Evolutionary conservation across 53 echinoderm and acorn worm species (phyloP).

Genomic region (Patiria pectinifera): DNA sequence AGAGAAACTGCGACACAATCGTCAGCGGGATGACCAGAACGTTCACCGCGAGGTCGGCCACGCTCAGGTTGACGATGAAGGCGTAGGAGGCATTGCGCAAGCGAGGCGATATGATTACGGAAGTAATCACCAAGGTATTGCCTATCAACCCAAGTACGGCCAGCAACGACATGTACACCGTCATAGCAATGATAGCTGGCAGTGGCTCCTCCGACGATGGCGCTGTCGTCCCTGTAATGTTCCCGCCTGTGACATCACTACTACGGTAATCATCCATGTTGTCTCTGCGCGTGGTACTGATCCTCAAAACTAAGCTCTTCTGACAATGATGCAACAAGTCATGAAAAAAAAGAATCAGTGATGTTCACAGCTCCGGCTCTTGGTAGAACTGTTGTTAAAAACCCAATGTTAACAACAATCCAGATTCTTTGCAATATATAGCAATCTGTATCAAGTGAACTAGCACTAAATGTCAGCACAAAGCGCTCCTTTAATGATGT

Average conservation of each 20-base stretch:
- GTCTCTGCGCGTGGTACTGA: background rate
- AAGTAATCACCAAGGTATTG: constrained; percentile 71
- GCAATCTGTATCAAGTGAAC: too few relatives aligned
- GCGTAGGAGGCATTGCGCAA: constrained; percentile 71
- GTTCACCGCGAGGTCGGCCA: constrained; percentile 75
- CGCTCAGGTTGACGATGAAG: constrained; percentile 75
- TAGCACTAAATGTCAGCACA: too few relatives aligned
- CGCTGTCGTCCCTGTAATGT: background rate
- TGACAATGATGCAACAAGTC: background rate
- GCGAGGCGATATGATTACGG: constrained; percentile 71
- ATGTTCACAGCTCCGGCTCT: too few relatives aligned
- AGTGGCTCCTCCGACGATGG: background rate
- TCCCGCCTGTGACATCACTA: background rate
- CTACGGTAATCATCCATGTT: background rate
- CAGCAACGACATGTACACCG: constrained; percentile 48
- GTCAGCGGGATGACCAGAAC: constrained; percentile 65
- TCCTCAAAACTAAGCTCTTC: background rate
- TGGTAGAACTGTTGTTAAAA: too few relatives aligned
- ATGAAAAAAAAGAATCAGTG: too few relatives aligned
- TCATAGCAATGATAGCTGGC: constrained; percentile 34
- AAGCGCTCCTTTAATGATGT: too few relatives aligned
- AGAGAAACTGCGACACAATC: constrained; percentile 51
- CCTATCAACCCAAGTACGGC: constrained; percentile 77
- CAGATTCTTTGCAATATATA: too few relatives aligned
- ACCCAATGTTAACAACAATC: too few relatives aligned